Base-by-base conservation (phyloP, 1,140 invertebrate genomes). In the Trichonephila clavata region DNA sequence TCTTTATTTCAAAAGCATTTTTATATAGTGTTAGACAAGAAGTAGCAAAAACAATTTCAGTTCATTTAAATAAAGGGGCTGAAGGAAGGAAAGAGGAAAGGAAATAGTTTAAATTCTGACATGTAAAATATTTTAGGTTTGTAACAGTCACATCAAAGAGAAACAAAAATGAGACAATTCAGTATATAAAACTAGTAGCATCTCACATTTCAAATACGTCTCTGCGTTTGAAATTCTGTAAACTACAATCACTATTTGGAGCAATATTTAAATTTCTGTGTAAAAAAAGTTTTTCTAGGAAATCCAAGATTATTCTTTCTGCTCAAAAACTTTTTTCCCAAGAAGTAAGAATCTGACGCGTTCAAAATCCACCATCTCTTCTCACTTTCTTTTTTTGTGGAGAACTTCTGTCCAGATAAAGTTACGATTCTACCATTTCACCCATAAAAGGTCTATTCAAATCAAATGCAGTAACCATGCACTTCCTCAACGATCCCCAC, bases 401-500 rank as follows among this genome's bases (percentile, higher is more conserved):
- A 71, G 10, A 13, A 27, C 24, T 71, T 71, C 27, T 71, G 24
- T 24, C 68, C 68, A 71, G 68, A 71, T 71, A 71, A 27, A 71
- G 68, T 71, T 71, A 71, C 24, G 27, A 71, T 2, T 71, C 27
- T 24, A 71, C 24, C 24, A 71, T 71, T 71, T 50, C 39, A 50
- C 5, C 57, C 8, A 57, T 60, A 27, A 86, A 86, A 86, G 50
- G 24, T 27, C 84, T 61, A 86, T 86, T 86, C 84, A 86, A 86
- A 86, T 86, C 84, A 86, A 60, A 59, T 39, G 50, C 84, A 27
- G 59, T 57, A 86, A 60, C 84, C 59, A 60, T 61, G 84, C 84
- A 86, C 59, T 86, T 60, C 84, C 84, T 13, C 27, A 27, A 86
- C 84, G 84, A 61, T 86, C 84, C 84, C 84, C 59, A 60, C 39